These are phyloP conservation scores for Meriones unguiculatus DNA, from an alignment of 2,113 vertebrate genomes.

Conservation along the genomic window DNA sequence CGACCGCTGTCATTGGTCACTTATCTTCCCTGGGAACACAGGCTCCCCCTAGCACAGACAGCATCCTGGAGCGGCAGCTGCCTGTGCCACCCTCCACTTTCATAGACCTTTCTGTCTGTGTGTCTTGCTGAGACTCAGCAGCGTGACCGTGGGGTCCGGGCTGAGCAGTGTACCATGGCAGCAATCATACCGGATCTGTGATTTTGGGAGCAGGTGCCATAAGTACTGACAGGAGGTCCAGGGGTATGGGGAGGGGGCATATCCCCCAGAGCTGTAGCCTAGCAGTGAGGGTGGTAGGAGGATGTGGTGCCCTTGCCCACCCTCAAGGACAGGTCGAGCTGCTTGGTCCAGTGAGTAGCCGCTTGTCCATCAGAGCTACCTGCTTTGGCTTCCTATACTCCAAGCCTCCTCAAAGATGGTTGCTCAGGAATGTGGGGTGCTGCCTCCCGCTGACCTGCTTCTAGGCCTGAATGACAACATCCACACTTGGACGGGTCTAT, in stretches of 20 bases:
- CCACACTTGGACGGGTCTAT: too few relatives aligned
- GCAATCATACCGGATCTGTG: not conserved
- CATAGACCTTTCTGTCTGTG: not conserved
- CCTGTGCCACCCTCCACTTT: not conserved
- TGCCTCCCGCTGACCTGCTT: too few relatives aligned
- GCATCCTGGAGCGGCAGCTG: not conserved
- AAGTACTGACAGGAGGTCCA: not conserved
- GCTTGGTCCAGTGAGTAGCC: not conserved
- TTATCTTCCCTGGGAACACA: not conserved
- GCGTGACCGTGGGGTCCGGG: not conserved
- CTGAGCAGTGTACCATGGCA: not conserved
- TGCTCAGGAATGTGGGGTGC: too few relatives aligned
- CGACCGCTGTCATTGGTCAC: not conserved
- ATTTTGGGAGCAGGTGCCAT: not conserved
- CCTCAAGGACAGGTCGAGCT: not conserved
- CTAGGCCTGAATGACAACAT: too few relatives aligned
- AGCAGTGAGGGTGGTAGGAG: not conserved
- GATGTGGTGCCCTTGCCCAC: not conserved
- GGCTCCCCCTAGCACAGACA: not conserved
- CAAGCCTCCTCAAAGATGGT: too few relatives aligned
- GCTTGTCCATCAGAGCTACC: too few relatives aligned
- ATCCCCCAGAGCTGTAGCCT: not conserved
- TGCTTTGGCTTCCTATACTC: too few relatives aligned
- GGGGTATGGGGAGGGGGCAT: not conserved
- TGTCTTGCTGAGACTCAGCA: not conserved